Conservation (phyloP, 2,888 invertebrate genomes). For the Polylopha cassiicola region DNA sequence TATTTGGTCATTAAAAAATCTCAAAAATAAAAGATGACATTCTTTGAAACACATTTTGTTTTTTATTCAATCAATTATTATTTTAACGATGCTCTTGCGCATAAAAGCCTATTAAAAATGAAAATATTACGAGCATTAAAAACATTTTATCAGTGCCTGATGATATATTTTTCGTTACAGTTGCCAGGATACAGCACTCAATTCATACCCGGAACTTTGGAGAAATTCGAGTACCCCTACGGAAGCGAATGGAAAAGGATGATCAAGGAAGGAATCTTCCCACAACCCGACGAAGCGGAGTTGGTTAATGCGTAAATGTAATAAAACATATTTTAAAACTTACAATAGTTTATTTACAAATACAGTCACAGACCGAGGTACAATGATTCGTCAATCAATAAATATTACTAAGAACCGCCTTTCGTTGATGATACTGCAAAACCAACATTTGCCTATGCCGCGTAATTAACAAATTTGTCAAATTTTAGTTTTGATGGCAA, state of each 20-base stretch:
- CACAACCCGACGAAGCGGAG: constrained; percentile 68
- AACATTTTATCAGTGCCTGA: constrained; percentile 5
- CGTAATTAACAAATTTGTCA: too few species aligned
- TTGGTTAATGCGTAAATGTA: constrained; percentile 43
- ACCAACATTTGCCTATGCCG: too few species aligned
- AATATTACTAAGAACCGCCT: too few species aligned
- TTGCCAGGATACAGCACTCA: constrained; percentile 89
- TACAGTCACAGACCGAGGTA: constrained; percentile 5
- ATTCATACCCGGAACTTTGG: constrained; percentile 81
- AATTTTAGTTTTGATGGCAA: too few species aligned
- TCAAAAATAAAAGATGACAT: too few species aligned
- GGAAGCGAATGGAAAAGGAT: constrained; percentile 87
- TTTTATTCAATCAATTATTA: too few species aligned
- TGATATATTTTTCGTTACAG: constrained; percentile 53
- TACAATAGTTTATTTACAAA: constrained; percentile 2
- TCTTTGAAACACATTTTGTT: too few species aligned
- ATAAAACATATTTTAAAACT: constrained; percentile 3
- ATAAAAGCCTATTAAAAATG: too few species aligned
- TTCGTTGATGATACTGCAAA: too few species aligned
- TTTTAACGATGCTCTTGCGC: too few species aligned
- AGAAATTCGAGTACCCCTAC: constrained; percentile 84
- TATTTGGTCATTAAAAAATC: too few species aligned
- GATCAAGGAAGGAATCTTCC: constrained; percentile 79
- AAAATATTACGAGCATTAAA: background rate
- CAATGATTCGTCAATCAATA: too few species aligned